Conservation (phyloP, 2,888 invertebrate genomes). For the Lycophotia porphyrea region DNA sequence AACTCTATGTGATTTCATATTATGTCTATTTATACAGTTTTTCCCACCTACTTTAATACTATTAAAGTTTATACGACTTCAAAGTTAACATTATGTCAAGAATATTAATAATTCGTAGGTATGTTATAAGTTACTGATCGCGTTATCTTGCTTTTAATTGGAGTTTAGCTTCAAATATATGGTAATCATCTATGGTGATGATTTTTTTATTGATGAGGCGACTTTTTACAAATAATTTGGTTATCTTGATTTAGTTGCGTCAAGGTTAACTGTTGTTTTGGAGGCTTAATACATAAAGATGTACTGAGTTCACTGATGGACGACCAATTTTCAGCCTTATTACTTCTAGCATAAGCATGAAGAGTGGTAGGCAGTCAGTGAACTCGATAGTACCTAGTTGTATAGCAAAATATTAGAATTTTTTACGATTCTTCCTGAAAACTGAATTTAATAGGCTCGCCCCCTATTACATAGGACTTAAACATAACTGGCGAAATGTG, state of each 20-base stretch:
- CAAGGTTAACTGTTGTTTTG: slow-evolving; percentile 12
- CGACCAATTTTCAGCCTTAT: too few relatives aligned
- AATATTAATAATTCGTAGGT: slow-evolving; percentile 37
- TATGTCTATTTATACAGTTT: background rate
- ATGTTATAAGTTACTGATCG: slow-evolving; percentile 24
- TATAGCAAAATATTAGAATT: background rate
- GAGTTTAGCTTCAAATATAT: slow-evolving; percentile 35
- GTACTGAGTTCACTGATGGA: background rate
- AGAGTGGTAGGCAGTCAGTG: background rate
- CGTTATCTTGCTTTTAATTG: slow-evolving; percentile 43
- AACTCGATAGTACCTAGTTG: background rate
- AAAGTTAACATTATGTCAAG: slow-evolving; percentile 37
- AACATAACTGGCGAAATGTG: too few relatives aligned
- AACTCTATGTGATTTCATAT: background rate
- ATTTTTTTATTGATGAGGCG: slow-evolving; percentile 43
- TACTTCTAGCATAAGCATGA: too few relatives aligned
- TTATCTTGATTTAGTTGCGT: slow-evolving; percentile 14
- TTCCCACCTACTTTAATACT: slow-evolving; percentile 7
- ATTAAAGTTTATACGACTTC: slow-evolving; percentile 33
- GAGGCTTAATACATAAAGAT: background rate
- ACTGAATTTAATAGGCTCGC: too few relatives aligned
- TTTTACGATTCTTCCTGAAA: background rate
- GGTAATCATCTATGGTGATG: slow-evolving; percentile 36
- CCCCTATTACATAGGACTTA: too few relatives aligned
- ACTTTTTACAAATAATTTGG: slow-evolving; percentile 24